A percentile compares a stretch with the other conserved stretches of the same genome.
These are phyloP conservation scores for Felis catus DNA, from an alignment of 2,113 vertebrate species.

Conservation along the genomic window F.catus_Fca126_mat1.0 CM031417.1:78305001-78305500, in stretches of 20 bases:
- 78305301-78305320: background rate
- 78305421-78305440: slow-evolving; percentile 43
- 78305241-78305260: background rate
- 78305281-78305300: background rate
- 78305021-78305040: background rate
- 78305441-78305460: background rate
- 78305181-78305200: background rate
- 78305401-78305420: background rate
- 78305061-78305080: background rate
- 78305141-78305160: background rate
- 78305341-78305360: background rate
- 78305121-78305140: background rate
- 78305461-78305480: slow-evolving; percentile 15
- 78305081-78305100: background rate
- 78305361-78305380: background rate
- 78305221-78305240: background rate
- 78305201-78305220: background rate
- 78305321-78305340: background rate
- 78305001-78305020: background rate
- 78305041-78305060: background rate
- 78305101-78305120: background rate
- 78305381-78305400: background rate
- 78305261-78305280: background rate
- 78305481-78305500: slow-evolving; percentile 9
- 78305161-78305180: background rate